A percentile compares a stretch with the other conserved stretches of the same genome.
These are phyloP conservation scores for Colletes latitarsis DNA, from an alignment of 1,140 invertebrate species.

Conservation along the genomic window DNA sequence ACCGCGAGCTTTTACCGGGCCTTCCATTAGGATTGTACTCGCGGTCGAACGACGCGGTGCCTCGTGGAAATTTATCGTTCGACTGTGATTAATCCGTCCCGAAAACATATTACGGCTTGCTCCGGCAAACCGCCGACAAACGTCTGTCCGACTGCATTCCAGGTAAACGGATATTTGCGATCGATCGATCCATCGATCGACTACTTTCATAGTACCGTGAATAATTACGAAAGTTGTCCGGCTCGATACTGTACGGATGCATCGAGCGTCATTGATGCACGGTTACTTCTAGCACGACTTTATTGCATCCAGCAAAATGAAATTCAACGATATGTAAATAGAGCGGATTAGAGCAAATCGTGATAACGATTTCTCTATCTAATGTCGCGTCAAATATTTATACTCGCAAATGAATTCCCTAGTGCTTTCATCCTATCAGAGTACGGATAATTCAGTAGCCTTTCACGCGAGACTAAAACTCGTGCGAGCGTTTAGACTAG, in stretches of 20 bases:
- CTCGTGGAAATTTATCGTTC: slow-evolving; percentile 54
- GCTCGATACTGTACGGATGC: too few species aligned
- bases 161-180: slow-evolving; percentile 31
- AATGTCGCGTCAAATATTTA: too few species aligned
- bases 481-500: too few species aligned
- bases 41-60: slow-evolving; percentile 41
- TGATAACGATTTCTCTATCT: too few species aligned
- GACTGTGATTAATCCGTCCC: slow-evolving; percentile 43
- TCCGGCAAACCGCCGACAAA: slow-evolving; percentile 48
- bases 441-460: too few species aligned
- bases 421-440: too few species aligned
- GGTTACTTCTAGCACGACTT: not conserved
- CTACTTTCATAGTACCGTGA: not conserved
- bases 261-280: too few species aligned
- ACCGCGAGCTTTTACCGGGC: slow-evolving; percentile 57
- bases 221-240: not conserved
- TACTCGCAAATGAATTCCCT: too few species aligned
- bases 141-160: slow-evolving; percentile 19
- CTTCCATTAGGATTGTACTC: slow-evolving; percentile 53
- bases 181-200: slow-evolving; percentile 6
- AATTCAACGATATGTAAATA: slow-evolving; percentile 10
- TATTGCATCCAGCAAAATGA: slow-evolving; percentile 7
- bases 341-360: not conserved
- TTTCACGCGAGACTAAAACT: too few species aligned
- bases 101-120: slow-evolving; percentile 32